Evolutionary conservation across 2,888 invertebrate genomes (phyloP).

Genomic region (Drosophila infuscata): DNA sequence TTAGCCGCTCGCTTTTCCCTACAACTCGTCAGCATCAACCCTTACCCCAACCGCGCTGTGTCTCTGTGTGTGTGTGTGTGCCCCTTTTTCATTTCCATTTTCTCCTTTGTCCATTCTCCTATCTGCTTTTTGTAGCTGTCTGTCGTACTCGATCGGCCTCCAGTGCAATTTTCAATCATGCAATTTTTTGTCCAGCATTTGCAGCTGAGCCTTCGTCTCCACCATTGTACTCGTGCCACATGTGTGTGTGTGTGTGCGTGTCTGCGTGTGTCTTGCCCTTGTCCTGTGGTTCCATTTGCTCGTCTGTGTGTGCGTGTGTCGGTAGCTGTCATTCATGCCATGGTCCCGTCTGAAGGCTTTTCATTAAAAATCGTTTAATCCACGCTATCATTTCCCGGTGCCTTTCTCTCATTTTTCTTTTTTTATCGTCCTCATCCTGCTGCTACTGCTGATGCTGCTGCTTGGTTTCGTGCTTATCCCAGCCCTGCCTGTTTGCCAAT

Average conservation of each 20-base stretch:
- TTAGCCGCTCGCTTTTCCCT: constrained; percentile 19
- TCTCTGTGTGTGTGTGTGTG: background rate
- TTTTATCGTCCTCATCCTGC: constrained; percentile 32
- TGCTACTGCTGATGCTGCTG: constrained; percentile 21
- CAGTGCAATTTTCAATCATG: constrained; percentile 78
- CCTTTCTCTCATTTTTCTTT: constrained; percentile 20
- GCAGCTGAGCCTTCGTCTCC: constrained; percentile 63
- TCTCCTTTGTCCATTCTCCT: background rate
- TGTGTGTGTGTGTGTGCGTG: constrained; percentile 23
- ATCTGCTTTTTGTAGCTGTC: background rate
- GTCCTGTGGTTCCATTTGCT: constrained; percentile 13
- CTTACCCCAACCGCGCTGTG: background rate
- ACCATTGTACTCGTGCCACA: constrained; percentile 44
- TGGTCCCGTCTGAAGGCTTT: constrained; percentile 77
- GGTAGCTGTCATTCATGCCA: constrained; percentile 67
- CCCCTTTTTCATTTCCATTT: constrained; percentile 11
- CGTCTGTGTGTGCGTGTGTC: constrained; percentile 45
- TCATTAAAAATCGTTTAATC: constrained; percentile 83
- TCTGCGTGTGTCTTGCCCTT: constrained; percentile 28
- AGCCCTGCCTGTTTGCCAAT: constrained; percentile 66
- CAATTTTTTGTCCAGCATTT: constrained; percentile 63
- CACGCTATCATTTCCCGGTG: constrained; percentile 76
- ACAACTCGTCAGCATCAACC: constrained; percentile 14
- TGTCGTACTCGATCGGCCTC: constrained; percentile 54
- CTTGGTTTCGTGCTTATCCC: constrained; percentile 20